Percentiles rank a stretch among this genome's conserved stretches.
Conservation (phyloP, 2,888 invertebrate genomes). For the Neocrepidodera transversa region DNA sequence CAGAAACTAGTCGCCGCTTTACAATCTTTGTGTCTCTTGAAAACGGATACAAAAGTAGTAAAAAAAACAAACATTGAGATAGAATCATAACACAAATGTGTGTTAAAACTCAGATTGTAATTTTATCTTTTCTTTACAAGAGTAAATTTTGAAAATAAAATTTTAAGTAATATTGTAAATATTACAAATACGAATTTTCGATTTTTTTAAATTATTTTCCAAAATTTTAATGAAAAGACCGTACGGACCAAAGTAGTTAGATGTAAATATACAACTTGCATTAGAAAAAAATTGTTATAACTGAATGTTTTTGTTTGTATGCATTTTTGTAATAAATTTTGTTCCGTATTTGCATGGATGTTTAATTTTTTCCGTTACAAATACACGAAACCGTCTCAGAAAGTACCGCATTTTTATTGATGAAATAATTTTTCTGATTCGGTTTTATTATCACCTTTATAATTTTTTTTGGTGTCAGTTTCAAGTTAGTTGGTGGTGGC, state of each 20-base stretch:
- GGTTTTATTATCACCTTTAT: slow-evolving; percentile 16
- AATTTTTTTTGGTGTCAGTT: slow-evolving; percentile 20
- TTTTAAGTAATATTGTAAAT: too few relatives aligned
- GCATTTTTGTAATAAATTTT: slow-evolving; percentile 48
- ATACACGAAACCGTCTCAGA: slow-evolving; percentile 7
- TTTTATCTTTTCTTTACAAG: too few relatives aligned
- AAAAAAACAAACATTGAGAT: too few relatives aligned
- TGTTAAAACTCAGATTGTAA: too few relatives aligned
- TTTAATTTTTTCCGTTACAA: slow-evolving; percentile 40
- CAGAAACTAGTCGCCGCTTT: too few relatives aligned
- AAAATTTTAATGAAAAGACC: slow-evolving; percentile 14
- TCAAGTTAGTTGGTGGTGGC: slow-evolving; percentile 25
- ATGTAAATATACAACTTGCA: slow-evolving; percentile 23
- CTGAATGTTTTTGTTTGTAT: slow-evolving; percentile 41
- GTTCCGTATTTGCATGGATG: slow-evolving; percentile 45
- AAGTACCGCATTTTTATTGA: background rate
- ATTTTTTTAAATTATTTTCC: too few relatives aligned
- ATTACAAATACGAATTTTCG: too few relatives aligned
- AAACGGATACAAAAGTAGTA: too few relatives aligned
- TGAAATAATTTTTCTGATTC: slow-evolving; percentile 5
- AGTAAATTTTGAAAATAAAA: too few relatives aligned
- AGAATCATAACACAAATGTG: too few relatives aligned
- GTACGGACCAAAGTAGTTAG: slow-evolving; percentile 14
- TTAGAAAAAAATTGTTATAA: slow-evolving; percentile 17
- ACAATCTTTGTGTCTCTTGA: too few relatives aligned